phyloP scores from a whole-genome alignment of 37 sponge, comb jelly and placozoan species.

The Aplysina aerophoba region DNA sequence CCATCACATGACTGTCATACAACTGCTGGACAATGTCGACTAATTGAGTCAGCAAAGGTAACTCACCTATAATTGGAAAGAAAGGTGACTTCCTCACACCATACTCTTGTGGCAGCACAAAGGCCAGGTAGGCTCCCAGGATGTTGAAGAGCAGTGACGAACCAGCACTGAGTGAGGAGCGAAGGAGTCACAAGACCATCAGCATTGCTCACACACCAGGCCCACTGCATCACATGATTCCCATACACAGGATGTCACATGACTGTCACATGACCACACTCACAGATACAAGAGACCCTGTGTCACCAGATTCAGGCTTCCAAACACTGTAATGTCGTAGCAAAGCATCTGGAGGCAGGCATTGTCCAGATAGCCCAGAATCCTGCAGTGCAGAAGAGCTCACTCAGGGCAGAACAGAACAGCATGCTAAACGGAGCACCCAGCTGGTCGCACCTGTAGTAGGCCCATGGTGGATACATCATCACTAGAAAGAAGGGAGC shows the following conservation, averaged over 20 bases:
- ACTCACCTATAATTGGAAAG: constrained; percentile 75
- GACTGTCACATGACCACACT: background rate
- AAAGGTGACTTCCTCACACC: constrained; percentile 78
- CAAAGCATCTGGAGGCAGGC: constrained; percentile 58
- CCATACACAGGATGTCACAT: too few species aligned
- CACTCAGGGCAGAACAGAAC: background rate
- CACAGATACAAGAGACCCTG: constrained; percentile 70
- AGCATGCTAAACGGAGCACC: too few species aligned
- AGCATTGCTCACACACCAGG: too few species aligned
- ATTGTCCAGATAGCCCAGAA: constrained; percentile 59
- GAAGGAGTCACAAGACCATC: too few species aligned
- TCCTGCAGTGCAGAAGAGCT: constrained; percentile 9
- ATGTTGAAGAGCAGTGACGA: constrained; percentile 44
- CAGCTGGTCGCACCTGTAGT: constrained; percentile 71
- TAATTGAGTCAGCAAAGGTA: background rate
- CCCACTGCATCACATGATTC: too few species aligned
- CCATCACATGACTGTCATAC: too few species aligned
- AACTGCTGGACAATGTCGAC: too few species aligned
- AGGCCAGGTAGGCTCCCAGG: constrained; percentile 63
- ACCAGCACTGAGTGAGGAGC: too few species aligned
- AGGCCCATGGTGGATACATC: constrained; percentile 79
- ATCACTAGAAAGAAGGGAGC: constrained; percentile 68
- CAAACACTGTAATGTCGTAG: constrained; percentile 45
- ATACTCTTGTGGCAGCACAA: constrained; percentile 74
- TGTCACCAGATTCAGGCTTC: constrained; percentile 68